These are phyloP conservation scores for Brachionus paranguensis DNA, from an alignment of 1,140 invertebrate species.

Conservation along the genomic window DNA sequence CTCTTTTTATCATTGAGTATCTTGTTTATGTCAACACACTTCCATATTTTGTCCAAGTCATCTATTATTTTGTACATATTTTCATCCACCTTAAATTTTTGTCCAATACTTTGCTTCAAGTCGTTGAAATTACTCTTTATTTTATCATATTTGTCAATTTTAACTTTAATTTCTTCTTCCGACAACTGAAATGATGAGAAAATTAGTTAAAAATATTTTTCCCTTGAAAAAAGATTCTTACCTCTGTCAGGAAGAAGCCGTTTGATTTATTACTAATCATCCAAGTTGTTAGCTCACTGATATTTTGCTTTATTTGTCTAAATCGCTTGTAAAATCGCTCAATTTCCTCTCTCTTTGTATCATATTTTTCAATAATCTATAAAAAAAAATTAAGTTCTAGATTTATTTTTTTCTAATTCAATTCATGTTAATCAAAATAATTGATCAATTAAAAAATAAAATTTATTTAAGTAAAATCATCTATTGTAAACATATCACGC, in stretches of 20 bases:
- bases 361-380: constrained; percentile 10
- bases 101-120: not conserved
- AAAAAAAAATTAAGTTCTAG: not conserved
- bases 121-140: not conserved
- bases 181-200: not conserved
- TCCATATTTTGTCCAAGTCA: not conserved
- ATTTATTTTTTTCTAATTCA: not conserved
- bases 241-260: not conserved
- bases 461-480: no score
- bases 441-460: not conserved
- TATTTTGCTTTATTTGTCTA: not conserved
- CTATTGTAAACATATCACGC: no score
- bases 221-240: not conserved
- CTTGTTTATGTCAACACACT: not conserved
- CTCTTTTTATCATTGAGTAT: not conserved
- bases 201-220: not conserved
- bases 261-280: not conserved
- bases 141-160: constrained; percentile 18
- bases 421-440: not conserved
- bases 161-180: not conserved
- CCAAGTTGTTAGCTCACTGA: not conserved
- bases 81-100: not conserved
- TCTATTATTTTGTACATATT: not conserved
- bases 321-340: not conserved
- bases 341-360: not conserved